Percentiles rank a stretch among this genome's conserved stretches.
phyloP scores from a whole-genome alignment of 1,140 invertebrate species.

The Melanaphis sacchari region DNA sequence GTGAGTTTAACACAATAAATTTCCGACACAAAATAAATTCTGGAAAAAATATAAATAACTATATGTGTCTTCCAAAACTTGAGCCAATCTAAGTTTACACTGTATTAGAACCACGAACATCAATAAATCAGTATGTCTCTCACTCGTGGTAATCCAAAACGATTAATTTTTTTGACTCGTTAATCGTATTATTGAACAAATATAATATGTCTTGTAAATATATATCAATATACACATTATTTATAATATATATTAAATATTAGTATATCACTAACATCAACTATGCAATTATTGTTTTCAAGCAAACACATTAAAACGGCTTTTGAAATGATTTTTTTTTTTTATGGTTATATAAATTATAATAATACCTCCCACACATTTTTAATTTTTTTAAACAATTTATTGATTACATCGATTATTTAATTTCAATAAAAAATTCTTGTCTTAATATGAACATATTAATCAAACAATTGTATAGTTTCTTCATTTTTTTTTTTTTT shows the following conservation, averaged over 20 bases:
- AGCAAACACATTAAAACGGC: background rate
- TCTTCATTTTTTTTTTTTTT: too few species aligned
- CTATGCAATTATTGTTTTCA: background rate
- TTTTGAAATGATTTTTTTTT: too few species aligned
- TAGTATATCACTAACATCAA: background rate
- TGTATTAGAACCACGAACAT: background rate
- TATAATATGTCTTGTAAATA: background rate
- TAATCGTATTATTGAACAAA: background rate
- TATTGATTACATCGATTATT: too few species aligned
- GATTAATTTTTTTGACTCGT: background rate
- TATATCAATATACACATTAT: background rate
- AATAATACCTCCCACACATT: background rate
- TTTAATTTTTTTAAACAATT: too few species aligned
- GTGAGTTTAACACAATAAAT: conserved; percentile 61
- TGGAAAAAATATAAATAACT: background rate
- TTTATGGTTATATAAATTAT: background rate
- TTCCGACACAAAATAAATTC: background rate
- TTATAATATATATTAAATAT: too few species aligned
- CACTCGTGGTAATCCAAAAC: too few species aligned
- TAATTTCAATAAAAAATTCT: too few species aligned
- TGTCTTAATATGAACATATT: too few species aligned
- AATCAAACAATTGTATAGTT: too few species aligned
- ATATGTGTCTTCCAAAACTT: background rate
- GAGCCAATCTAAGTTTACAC: background rate
- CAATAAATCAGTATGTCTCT: too few species aligned